Percentiles rank a stretch among this genome's conserved stretches.
Conservation (phyloP, 2,113 vertebrate genomes). For the Oryzias melastigma region DNA sequence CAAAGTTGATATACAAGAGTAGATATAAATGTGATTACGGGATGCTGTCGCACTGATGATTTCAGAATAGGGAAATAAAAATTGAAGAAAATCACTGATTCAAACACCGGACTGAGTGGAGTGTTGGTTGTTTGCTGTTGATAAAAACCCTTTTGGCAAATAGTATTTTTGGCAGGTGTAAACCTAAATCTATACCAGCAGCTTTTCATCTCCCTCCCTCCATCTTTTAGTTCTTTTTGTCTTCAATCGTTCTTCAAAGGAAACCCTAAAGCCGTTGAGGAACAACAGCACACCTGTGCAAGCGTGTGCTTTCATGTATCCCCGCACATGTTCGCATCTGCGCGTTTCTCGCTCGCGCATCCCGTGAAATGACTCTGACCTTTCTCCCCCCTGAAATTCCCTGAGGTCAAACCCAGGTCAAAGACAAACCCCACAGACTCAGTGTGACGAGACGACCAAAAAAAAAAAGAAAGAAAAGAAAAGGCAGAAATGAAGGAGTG, state of each 20-base stretch:
- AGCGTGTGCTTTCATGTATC: slow-evolving; percentile 23
- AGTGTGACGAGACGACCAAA: slow-evolving; percentile 15
- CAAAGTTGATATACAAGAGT: no score
- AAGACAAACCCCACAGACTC: slow-evolving; percentile 22
- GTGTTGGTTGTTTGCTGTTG: slow-evolving; percentile 37
- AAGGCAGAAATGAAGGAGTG: slow-evolving; percentile 42
- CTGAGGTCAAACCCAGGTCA: slow-evolving; percentile 64
- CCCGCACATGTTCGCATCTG: slow-evolving; percentile 21
- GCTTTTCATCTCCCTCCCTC: slow-evolving; percentile 42
- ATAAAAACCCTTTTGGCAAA: slow-evolving; percentile 64
- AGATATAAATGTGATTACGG: no score
- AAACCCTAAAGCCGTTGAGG: slow-evolving; percentile 56
- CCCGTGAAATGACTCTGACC: slow-evolving; percentile 46
- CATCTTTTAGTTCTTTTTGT: slow-evolving; percentile 49
- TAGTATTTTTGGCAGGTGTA: slow-evolving; percentile 71
- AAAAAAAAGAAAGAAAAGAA: not conserved
- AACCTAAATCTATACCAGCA: slow-evolving; percentile 67
- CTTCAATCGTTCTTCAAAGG: slow-evolving; percentile 62
- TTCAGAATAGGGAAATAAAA: no score
- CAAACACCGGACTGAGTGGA: not conserved
- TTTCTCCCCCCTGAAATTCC: slow-evolving; percentile 59
- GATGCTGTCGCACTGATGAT: no score
- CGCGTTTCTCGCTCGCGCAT: slow-evolving; percentile 20
- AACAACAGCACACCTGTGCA: slow-evolving; percentile 41
- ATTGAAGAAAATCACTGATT: no score